A percentile compares a stretch with the other conserved stretches of the same genome.
Conservation (phyloP, 2,797 vertebrate species). For the Eospalax fontanierii region DNA sequence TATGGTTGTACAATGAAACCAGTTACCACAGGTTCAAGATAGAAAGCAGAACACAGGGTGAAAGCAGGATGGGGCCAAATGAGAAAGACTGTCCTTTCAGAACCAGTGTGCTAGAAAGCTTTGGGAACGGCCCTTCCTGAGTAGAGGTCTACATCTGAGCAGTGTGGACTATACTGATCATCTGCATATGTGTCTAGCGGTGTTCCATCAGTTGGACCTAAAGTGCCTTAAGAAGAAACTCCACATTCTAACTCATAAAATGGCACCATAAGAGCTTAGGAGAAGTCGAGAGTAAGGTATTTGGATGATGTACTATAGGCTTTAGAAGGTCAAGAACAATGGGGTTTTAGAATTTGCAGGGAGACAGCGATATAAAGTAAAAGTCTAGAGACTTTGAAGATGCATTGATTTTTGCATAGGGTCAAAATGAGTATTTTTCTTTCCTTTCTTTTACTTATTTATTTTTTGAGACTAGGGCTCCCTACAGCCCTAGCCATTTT, state of each 20-base stretch:
- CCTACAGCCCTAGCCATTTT: too few species aligned
- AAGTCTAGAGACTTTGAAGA: background rate
- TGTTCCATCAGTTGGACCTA: background rate
- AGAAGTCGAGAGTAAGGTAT: slow-evolving; percentile 1
- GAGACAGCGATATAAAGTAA: background rate
- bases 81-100: background rate
- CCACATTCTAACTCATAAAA: slow-evolving; percentile 28
- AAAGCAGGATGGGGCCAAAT: background rate
- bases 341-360: background rate
- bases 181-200: background rate
- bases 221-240: background rate
- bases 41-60: background rate
- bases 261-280: background rate
- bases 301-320: background rate
- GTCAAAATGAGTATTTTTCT: too few species aligned
- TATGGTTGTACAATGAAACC: background rate
- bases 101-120: background rate
- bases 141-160: background rate
- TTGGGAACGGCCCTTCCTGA: background rate
- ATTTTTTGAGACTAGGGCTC: too few species aligned
- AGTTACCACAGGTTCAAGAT: background rate
- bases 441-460: too few species aligned
- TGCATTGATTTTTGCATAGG: background rate
- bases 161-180: background rate
- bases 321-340: slow-evolving; percentile 7